Evolutionary conservation across 2,113 vertebrate species (phyloP).

Genomic region (Rousettus leschenaultii): DNA sequence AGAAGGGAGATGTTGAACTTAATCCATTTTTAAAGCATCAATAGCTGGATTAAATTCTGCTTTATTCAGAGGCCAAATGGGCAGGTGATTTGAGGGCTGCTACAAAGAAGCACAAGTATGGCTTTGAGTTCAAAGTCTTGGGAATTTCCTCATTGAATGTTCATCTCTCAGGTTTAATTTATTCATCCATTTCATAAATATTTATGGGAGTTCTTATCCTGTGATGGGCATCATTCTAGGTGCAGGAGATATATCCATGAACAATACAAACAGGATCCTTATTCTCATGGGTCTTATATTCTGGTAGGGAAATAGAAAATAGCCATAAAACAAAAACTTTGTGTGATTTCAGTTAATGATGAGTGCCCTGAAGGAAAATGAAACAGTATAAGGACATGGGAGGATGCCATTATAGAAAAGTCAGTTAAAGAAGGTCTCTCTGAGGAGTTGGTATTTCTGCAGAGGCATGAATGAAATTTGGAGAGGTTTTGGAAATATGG

Average conservation of each 20-base stretch:
- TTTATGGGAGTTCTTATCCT: not conserved
- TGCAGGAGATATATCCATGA: not conserved
- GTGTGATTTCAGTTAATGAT: not conserved
- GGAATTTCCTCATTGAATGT: not conserved
- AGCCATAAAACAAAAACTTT: not conserved
- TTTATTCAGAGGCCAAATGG: not conserved
- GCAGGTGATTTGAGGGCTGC: not conserved
- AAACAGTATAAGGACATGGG: not conserved
- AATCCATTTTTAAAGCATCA: not conserved
- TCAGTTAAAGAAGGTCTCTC: not conserved
- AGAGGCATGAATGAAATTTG: not conserved
- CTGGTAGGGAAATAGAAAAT: not conserved
- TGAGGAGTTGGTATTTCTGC: not conserved
- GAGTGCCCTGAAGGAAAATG: not conserved
- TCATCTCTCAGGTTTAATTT: not conserved
- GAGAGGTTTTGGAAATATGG: not conserved
- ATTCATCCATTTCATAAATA: not conserved
- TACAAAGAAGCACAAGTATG: not conserved
- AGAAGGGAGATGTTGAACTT: not conserved
- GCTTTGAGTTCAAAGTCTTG: not conserved
- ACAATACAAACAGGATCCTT: too few species aligned
- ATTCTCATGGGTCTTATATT: not conserved
- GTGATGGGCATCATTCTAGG: not conserved
- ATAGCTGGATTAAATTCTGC: not conserved
- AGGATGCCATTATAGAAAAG: not conserved